Conservation (phyloP, 2,113 vertebrate genomes). For the Crotalus helleri region DNA sequence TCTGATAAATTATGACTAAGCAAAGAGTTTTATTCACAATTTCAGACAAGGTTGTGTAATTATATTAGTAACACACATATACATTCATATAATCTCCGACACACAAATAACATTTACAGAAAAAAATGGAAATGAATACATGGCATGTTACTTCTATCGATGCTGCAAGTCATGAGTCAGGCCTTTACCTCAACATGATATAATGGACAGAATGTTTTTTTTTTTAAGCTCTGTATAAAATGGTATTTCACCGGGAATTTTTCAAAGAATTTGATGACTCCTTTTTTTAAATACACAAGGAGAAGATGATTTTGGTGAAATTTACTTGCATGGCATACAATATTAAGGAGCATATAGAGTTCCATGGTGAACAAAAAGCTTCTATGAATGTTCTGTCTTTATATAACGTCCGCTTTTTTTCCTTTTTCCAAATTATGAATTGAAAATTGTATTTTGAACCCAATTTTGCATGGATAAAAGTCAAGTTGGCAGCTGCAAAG, state of each 20-base stretch:
- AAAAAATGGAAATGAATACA: background rate
- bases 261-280: background rate
- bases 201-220: background rate
- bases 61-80: background rate
- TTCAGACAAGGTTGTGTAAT: background rate
- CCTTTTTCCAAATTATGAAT: background rate
- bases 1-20: slow-evolving; percentile 4
- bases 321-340: background rate
- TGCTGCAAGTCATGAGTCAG: background rate
- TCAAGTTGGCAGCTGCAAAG: background rate
- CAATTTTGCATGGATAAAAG: background rate
- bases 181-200: background rate
- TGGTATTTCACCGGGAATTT: background rate
- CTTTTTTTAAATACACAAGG: background rate
- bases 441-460: background rate
- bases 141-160: background rate
- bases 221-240: background rate
- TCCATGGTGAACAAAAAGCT: no score
- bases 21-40: background rate
- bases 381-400: no score
- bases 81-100: background rate
- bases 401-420: no score
- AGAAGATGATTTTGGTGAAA: background rate
- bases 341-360: no score
- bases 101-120: background rate